Percentiles rank a stretch among this genome's conserved stretches.
These are phyloP conservation scores for Clanis bilineata DNA, from an alignment of 2,888 invertebrate species.

Conservation along the genomic window DNA sequence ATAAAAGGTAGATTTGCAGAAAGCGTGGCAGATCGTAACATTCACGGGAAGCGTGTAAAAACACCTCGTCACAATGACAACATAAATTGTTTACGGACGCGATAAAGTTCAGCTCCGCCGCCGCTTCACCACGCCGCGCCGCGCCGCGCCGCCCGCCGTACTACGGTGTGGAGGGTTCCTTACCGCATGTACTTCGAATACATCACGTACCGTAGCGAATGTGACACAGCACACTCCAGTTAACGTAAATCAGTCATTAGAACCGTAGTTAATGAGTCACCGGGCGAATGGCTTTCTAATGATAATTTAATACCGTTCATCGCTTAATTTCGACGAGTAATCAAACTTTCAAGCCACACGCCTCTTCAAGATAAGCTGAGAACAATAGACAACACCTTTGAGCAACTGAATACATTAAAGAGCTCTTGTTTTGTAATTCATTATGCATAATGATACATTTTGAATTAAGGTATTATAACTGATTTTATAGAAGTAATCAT, in stretches of 20 bases:
- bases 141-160: too few relatives aligned
- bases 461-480: too few relatives aligned
- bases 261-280: slow-evolving; percentile 61
- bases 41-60: background rate
- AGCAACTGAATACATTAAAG: slow-evolving; percentile 60
- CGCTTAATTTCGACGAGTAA: slow-evolving; percentile 68
- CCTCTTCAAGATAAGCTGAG: slow-evolving; percentile 52
- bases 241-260: slow-evolving; percentile 71
- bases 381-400: slow-evolving; percentile 63
- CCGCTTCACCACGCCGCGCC: too few relatives aligned
- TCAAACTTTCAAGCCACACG: slow-evolving; percentile 65
- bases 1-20: background rate
- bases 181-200: slow-evolving; percentile 40
- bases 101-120: too few relatives aligned
- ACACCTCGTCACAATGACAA: background rate
- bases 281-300: slow-evolving; percentile 65
- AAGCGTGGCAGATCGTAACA: background rate
- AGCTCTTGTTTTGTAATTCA: slow-evolving; percentile 62
- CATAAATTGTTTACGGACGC: slow-evolving; percentile 5
- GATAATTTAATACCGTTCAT: slow-evolving; percentile 70
- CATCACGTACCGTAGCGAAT: slow-evolving; percentile 50
- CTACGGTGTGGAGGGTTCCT: slow-evolving; percentile 20
- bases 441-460: slow-evolving; percentile 22
- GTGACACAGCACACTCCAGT: slow-evolving; percentile 62
- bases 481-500: too few relatives aligned